phyloP scores from a whole-genome alignment of 2,888 invertebrate genomes.

The Caenorhabditis panamensis region DNA sequence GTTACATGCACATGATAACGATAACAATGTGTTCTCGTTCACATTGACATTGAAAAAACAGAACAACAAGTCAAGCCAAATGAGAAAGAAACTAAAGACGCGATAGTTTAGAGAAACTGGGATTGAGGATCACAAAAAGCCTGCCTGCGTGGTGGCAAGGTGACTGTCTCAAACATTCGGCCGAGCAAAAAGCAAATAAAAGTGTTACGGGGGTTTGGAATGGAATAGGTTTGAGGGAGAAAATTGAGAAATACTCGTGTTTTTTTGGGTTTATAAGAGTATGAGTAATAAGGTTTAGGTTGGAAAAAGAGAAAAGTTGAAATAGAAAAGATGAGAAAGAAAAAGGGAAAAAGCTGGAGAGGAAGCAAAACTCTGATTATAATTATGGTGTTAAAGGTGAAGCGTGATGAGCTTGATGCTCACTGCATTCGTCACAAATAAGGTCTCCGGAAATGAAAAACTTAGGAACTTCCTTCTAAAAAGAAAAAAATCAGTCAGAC shows the following conservation, averaged over 20 bases:
- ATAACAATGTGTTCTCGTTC: slow-evolving; percentile 19
- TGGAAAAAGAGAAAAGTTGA: slow-evolving; percentile 27
- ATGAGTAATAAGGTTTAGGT: no score
- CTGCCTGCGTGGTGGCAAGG: slow-evolving; percentile 34
- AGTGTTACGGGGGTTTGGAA: slow-evolving; percentile 37
- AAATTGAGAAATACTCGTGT: not conserved
- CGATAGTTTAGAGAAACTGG: slow-evolving; percentile 20
- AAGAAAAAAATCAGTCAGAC: no score
- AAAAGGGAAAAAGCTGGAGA: no score
- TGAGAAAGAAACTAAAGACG: not conserved
- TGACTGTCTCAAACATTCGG: slow-evolving; percentile 59
- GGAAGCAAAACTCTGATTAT: no score
- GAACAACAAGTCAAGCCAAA: no score
- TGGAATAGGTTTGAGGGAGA: slow-evolving; percentile 22
- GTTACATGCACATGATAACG: slow-evolving; percentile 19
- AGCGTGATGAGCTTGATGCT: no score
- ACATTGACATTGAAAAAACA: not conserved
- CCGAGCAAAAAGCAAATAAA: slow-evolving; percentile 45
- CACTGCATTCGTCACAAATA: no score
- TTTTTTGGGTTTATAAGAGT: no score
- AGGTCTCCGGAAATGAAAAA: no score
- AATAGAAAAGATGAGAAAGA: not conserved
- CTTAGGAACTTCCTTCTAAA: no score
- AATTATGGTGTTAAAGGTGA: no score
- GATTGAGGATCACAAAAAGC: slow-evolving; percentile 52